Evolutionary conservation across 2,888 invertebrate species (phyloP), one percentile per base, ranked within the genome.

Genomic region (Pelosia muscerda): DNA sequence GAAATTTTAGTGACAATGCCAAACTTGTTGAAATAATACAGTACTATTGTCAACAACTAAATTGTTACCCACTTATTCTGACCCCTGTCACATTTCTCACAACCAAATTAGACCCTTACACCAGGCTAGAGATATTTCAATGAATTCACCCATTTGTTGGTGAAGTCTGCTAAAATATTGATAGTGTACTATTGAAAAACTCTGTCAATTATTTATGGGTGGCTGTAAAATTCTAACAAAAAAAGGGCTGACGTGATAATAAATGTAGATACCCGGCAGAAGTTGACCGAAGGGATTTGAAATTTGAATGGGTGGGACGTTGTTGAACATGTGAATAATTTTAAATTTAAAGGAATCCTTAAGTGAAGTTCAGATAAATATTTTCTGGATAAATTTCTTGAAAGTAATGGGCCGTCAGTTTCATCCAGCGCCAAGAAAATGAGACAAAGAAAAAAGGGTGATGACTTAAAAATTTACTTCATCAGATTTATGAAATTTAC

Each of bases 151-250:
- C 60, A 56, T 81, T 71, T 71, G 69, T 73, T 71, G 60, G 53
- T 42, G 69, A 64, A 67, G 64, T 61, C 23, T 62, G 67, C 66
- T 65, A 56, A 64, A 76, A 69, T 78, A 71, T 69, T 69, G 64
- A 63, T 55, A 26, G 56, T 13, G 55, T 58, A 63, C 23, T 59
- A 26, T 53, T 69, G 65, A 34, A 65, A 69, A 72, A 81, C 60
- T 69, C 57, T 23, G 60, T 78, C 57, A 78, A 71, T 78, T 78
- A 78, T 72, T 53, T 55, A 78, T 54, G 64, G 54, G 13, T 55
- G 61, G 63, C 28, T 53, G 57, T 63, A 15, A 23, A 66, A 72
- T 71, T 69, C 68, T 38, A 59, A n/a, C n/a, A 68, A 72, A 70
- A n/a, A 68, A 49, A 42, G 66, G 65, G 49, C 68, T 69, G 60